Evolutionary conservation across 35 echinoderm and acorn worm species (phyloP).

Genomic region (Apostichopus japonicus): DNA sequence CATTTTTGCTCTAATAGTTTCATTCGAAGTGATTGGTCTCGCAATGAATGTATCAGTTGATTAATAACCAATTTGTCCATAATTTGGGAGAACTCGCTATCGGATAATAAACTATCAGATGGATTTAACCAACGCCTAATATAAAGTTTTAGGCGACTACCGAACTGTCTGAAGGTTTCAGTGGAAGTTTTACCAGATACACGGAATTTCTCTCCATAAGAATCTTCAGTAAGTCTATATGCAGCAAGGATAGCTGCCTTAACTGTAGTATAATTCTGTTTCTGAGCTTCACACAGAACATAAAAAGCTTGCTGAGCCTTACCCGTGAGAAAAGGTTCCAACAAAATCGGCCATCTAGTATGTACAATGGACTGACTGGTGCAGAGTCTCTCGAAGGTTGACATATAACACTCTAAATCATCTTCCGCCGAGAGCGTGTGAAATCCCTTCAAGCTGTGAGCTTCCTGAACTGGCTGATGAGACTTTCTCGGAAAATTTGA

Average conservation of each 20-base stretch:
- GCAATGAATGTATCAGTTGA: slow-evolving; percentile 25
- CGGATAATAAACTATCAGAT: no score
- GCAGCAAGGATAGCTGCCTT: slow-evolving; percentile 14
- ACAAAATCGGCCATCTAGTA: slow-evolving; percentile 19
- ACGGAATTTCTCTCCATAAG: slow-evolving; percentile 33
- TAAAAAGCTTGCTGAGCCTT: slow-evolving; percentile 20
- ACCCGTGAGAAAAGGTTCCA: slow-evolving; percentile 36
- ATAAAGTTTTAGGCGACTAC: no score
- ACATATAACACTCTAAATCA: slow-evolving; percentile 40
- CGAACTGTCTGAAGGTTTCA: slow-evolving; percentile 23
- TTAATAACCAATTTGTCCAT: no score
- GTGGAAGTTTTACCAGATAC: background rate
- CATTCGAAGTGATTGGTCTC: slow-evolving; percentile 8
- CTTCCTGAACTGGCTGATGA: background rate
- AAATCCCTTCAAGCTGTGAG: background rate
- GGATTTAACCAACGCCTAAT: no score
- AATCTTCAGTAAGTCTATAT: slow-evolving; percentile 28
- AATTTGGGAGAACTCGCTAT: background rate
- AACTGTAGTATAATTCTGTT: background rate
- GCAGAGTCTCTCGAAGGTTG: slow-evolving; percentile 26
- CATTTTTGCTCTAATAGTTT: slow-evolving; percentile 51
- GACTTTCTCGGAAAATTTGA: background rate
- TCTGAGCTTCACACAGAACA: background rate
- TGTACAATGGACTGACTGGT: background rate
- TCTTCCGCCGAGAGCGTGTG: background rate